phyloP scores from a whole-genome alignment of 1,140 invertebrate genomes.

The Drosophila rufa region DNA sequence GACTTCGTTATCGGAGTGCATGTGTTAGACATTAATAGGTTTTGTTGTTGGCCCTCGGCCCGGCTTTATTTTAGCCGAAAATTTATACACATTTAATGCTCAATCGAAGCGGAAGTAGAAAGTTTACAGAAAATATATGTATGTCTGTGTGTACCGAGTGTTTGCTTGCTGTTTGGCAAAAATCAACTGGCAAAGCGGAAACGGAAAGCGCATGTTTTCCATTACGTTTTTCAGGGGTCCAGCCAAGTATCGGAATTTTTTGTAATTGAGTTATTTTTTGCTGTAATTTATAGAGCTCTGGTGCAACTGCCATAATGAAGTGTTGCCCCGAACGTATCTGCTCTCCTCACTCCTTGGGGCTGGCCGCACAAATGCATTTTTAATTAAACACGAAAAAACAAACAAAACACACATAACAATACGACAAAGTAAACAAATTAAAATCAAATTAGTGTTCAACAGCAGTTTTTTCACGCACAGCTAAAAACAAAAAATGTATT shows the following conservation, averaged over 20 bases:
- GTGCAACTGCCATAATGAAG: constrained; percentile 66
- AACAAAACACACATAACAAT: constrained; percentile 59
- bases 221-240: constrained; percentile 23
- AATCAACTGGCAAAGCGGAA: constrained; percentile 66
- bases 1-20: constrained; percentile 29
- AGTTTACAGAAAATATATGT: constrained; percentile 37
- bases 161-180: constrained; percentile 48
- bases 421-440: constrained; percentile 70
- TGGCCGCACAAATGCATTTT: constrained; percentile 60
- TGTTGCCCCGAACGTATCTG: constrained; percentile 22
- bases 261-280: constrained; percentile 74
- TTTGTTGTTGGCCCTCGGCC: constrained; percentile 59
- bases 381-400: constrained; percentile 55
- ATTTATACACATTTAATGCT: constrained; percentile 75
- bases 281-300: constrained; percentile 59
- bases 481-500: neutral
- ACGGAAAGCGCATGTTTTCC: constrained; percentile 74
- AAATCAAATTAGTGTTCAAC: constrained; percentile 66
- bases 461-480: constrained; percentile 21
- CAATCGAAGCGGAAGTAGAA: constrained; percentile 77
- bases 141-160: neutral
- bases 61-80: constrained; percentile 70
- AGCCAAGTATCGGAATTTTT: constrained; percentile 28
- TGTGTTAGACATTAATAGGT: constrained; percentile 75
- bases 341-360: neutral